A percentile compares a stretch with the other conserved stretches of the same genome.
Evolutionary conservation across 2,797 vertebrate species (phyloP).

Genomic region (Hippocampus kuda): DNA sequence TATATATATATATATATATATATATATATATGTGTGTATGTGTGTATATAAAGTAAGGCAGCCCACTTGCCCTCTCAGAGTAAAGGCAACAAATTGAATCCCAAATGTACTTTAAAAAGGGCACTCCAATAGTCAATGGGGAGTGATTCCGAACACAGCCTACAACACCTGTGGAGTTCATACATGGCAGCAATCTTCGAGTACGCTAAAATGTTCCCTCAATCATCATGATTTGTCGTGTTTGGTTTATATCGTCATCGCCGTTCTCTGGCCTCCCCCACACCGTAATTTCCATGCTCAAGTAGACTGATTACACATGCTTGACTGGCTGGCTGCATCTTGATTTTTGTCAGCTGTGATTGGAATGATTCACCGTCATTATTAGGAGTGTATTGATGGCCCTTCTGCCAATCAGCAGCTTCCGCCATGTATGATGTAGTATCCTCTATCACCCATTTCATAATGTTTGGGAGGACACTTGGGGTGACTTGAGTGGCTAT

Average conservation of each 20-base stretch:
- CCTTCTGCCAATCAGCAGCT: neutral
- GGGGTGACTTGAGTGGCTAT: neutral
- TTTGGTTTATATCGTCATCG: neutral
- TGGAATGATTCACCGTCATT: neutral
- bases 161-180: neutral
- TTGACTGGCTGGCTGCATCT: constrained; percentile 2
- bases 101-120: too few species aligned
- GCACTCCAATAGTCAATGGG: too few species aligned
- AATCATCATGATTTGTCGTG: neutral
- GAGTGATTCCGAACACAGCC: too few species aligned
- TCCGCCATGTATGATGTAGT: neutral
- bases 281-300: neutral
- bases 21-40: too few species aligned
- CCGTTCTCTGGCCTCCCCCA: neutral
- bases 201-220: neutral
- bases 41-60: too few species aligned
- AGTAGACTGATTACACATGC: neutral
- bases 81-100: too few species aligned
- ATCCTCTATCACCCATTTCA: neutral
- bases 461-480: neutral
- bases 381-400: neutral
- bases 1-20: too few species aligned
- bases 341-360: neutral
- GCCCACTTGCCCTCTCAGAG: too few species aligned
- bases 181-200: neutral